A percentile compares a stretch with the other conserved stretches of the same genome.
phyloP scores from a whole-genome alignment of 2,888 invertebrate genomes.

The Zeuzera pyrina region DNA sequence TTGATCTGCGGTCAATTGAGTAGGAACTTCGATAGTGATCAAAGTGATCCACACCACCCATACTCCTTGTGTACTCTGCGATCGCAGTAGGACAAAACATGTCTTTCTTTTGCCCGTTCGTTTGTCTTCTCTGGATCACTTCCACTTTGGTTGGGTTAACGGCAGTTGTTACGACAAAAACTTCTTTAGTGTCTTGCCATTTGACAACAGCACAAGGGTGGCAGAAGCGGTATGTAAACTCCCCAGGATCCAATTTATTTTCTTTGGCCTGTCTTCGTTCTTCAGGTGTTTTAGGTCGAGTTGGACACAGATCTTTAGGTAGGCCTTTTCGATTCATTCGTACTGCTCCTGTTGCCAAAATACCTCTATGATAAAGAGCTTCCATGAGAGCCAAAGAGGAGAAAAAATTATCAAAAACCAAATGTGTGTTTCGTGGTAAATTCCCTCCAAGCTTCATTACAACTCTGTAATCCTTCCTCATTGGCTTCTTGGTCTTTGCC shows the following conservation, averaged over 20 bases:
- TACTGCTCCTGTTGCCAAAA: slow-evolving; percentile 4
- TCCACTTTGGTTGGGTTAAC: slow-evolving; percentile 1
- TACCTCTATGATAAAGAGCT: slow-evolving; percentile 3
- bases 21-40: slow-evolving; percentile 9
- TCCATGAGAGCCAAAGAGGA: slow-evolving; percentile 1
- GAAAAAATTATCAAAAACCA: slow-evolving; percentile 5
- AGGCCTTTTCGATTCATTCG: slow-evolving; percentile 4
- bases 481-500: slow-evolving; percentile 1
- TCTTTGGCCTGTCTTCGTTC: too few relatives aligned
- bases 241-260: too few relatives aligned
- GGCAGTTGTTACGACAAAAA: slow-evolving; percentile 2
- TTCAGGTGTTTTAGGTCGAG: too few relatives aligned
- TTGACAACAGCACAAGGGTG: slow-evolving; percentile 2
- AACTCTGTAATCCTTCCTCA: slow-evolving; percentile 4
- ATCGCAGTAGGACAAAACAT: slow-evolving; percentile 10
- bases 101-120: slow-evolving; percentile 1
- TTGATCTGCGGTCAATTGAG: slow-evolving; percentile 7
- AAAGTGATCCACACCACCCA: slow-evolving; percentile 10
- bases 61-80: slow-evolving; percentile 8
- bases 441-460: not conserved
- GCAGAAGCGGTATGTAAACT: too few relatives aligned
- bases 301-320: too few relatives aligned
- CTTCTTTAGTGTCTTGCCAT: slow-evolving; percentile 6
- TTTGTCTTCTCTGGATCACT: slow-evolving; percentile 1
- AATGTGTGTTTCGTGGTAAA: slow-evolving; percentile 1